Base-by-base conservation (phyloP, 2,888 invertebrate genomes). In the Pseudanteris insignis region DNA sequence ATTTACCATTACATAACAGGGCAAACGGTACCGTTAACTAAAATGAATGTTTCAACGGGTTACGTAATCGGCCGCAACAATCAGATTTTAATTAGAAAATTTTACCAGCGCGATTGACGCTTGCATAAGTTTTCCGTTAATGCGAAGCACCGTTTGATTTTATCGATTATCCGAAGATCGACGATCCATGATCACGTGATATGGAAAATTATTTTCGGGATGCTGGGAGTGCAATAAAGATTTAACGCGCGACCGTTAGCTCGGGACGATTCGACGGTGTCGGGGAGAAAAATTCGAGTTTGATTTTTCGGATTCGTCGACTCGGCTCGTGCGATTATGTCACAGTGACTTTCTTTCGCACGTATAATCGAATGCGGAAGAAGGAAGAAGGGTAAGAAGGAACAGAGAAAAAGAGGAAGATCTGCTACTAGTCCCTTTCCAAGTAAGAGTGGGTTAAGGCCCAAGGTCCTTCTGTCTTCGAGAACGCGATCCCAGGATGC, bases 391-490 rank as follows among this genome's bases (percentile, higher is more conserved):
- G 65, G 66, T 54, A 59, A 57, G 43, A 63, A 57, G 57, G 50
- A 62, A 58, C 63, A 55, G 55, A 58, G 63, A 63, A 47, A 41
- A 62, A 59, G 47, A 46, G 41, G 44, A 55, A 46, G 47, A 51
- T 54, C 63, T 61, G 60, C 54, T 65, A 63, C 68, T 71, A 73
- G 73, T 74, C 73, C 74, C 73, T 76, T 74, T 76, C 74, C 71
- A 69, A 69, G 70, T 71, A 74, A 77, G 74, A 78, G 73, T 76
- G 76, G 77, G 77, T 78, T 77, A 78, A 77, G 74, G 74, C 77
- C 74, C 76, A 77, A 77, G 77, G 77, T 77, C 73, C 77, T 74
- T 65, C 59, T 55, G 62, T 59, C 64, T 62, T 64, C 54, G 30
- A 54, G 50, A 64, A 64, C 58, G 55, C 55, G 55, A 58, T 64